Evolutionary conservation across 2,113 vertebrate species (phyloP), one percentile per base, ranked within the genome.

Genomic region (Neodontobutis hainanensis): DNA sequence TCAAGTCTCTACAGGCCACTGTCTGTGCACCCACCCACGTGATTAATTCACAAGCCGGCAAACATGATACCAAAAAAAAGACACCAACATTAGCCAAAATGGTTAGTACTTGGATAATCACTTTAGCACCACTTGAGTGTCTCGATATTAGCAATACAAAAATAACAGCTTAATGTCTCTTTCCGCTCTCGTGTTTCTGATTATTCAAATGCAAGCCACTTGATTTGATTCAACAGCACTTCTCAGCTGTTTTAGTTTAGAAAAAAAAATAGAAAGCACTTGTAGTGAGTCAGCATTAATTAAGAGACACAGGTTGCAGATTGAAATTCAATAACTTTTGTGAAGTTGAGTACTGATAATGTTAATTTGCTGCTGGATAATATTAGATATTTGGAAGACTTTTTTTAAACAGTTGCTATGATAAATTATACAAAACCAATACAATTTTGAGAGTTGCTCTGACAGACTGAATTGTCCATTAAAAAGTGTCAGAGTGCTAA

Each of bases 1-100:
- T 71, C 75, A 80, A 61, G 82, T 81, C 64, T 3, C 3, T 61
- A 83, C 81, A 70, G 47, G 74, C 55, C 51, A 58, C 45, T 5
- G 15, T 46, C 48, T 50, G 60, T 47, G 10, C 70, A 15, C 42
- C 65, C 66, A 56, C 46, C 61, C n/a, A 64, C 0, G 11, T 5
- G 42, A 34, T n/a, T 34, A 49, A 10, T 55, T 35, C 9, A 0
- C 27, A 14, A 35, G 48, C 27, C 60, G 48, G 73, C 16, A 14
- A 34, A 75, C 70, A 60, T 6, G 48, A 12, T 48, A 48, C 12
- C 40, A 5, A 34, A 8, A 11, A 44, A 9, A 15, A 8, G 2
- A 6, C 42, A 6, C n/a, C n/a, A n/a, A n/a, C 6, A 8, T 65
- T 35, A 56, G 9, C 65, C 4, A 16, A 7, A 61, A 46, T 6